Base-by-base conservation (phyloP, 2,113 vertebrate genomes). In the Mystacornis crossleyi region DNA sequence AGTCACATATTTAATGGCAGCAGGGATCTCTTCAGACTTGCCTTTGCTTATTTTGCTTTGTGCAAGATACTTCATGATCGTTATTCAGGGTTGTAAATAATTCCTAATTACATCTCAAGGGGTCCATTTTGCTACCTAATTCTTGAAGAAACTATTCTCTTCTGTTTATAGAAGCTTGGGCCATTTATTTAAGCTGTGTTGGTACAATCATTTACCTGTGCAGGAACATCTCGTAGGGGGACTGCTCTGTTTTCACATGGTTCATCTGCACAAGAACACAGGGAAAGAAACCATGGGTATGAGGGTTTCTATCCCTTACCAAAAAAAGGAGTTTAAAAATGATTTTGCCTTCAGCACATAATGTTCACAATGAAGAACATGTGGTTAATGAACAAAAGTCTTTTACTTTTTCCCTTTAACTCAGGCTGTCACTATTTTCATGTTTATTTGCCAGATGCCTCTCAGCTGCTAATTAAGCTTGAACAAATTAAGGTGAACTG, bases 401-500 rank as follows among this genome's bases (percentile, higher is more conserved):
- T 58, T 95, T 97, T 91, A 90, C 71, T 94, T 97, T 92, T 83
- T 79, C 58, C 65, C 85, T 96, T 88, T 95, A 96, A 96, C 67
- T 95, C 71, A 92, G 94, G 65, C 95, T 96, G 96, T 96, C 96
- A 96, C 90, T 93, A 86, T 96, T 93, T 96, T 92, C 93, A 94
- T 95, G 96, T 98, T 95, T 95, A 97, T 91, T 94, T 97, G 97
- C 97, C 97, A 98, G 95, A 93, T 97, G 94, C 86, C 96, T 97
- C 96, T 95, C 97, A 98, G 97, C 97, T 98, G 97, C 96, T 98
- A 98, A 98, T 98, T 98, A 98, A 98, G 97, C 97, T 92, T 96
- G 96, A 98, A 98, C 95, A 95, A 98, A 98, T 98, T 98, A 98
- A 98, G 96, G 98, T 98, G 97, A 98, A 98, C 98, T 98, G 97